Evolutionary conservation across 2,888 invertebrate genomes (phyloP).

Genomic region (Conchocele bisecta): DNA sequence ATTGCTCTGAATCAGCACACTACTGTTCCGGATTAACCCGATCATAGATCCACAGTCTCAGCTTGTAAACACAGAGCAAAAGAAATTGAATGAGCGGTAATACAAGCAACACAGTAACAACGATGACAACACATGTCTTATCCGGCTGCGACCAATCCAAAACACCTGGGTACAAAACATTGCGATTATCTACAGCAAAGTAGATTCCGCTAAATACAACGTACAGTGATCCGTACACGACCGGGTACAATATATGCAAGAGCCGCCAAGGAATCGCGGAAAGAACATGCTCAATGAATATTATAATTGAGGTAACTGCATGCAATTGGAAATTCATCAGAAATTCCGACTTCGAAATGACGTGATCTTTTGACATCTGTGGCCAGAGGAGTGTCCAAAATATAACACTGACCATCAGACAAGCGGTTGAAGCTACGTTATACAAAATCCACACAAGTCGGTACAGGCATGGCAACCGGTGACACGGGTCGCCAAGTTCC

Average conservation of each 20-base stretch:
- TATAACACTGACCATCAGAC: slow-evolving; percentile 73
- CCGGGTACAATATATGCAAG: slow-evolving; percentile 71
- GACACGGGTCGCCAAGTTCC: slow-evolving; percentile 13
- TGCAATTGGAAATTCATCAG: slow-evolving; percentile 74
- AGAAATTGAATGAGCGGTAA: slow-evolving; percentile 67
- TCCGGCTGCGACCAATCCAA: slow-evolving; percentile 77
- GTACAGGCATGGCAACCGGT: slow-evolving; percentile 58
- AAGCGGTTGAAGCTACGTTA: slow-evolving; percentile 60
- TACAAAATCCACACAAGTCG: slow-evolving; percentile 72
- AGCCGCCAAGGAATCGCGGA: slow-evolving; percentile 73
- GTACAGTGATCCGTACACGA: slow-evolving; percentile 72
- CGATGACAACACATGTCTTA: slow-evolving; percentile 57
- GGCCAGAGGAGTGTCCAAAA: slow-evolving; percentile 76
- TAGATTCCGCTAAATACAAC: slow-evolving; percentile 73
- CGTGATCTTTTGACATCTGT: slow-evolving; percentile 20
- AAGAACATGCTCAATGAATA: slow-evolving; percentile 72
- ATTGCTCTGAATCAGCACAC: no score
- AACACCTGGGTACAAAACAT: slow-evolving; percentile 75
- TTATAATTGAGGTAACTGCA: slow-evolving; percentile 72
- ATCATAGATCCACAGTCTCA: slow-evolving; percentile 55
- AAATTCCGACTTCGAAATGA: slow-evolving; percentile 18
- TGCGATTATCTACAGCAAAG: slow-evolving; percentile 71
- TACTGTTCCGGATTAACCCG: slow-evolving; percentile 34
- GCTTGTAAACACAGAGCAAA: slow-evolving; percentile 66
- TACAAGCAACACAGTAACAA: slow-evolving; percentile 64